Conservation (phyloP, 2,113 vertebrate species). For the Corydoras maculifer region DNA sequence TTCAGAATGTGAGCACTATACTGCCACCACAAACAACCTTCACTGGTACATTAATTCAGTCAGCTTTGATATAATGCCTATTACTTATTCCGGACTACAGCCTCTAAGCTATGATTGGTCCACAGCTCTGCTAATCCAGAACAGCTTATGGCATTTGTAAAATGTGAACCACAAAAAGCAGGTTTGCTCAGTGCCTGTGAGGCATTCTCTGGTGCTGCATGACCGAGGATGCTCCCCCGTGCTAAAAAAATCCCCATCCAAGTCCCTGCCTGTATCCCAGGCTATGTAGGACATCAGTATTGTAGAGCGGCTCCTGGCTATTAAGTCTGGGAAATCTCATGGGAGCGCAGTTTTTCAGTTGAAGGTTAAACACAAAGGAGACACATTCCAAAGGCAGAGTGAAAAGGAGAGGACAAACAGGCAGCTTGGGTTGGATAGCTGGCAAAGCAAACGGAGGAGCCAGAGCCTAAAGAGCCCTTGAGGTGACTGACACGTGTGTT, state of each 20-base stretch:
- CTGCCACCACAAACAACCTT: conserved; percentile 30
- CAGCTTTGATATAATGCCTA: conserved; percentile 49
- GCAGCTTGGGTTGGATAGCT: conserved; percentile 26
- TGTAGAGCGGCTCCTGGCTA: conserved; percentile 24
- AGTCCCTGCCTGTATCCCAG: not conserved
- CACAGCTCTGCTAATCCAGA: conserved; percentile 36
- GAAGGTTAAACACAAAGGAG: conserved; percentile 45
- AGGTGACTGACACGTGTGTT: conserved; percentile 28
- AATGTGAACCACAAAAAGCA: conserved; percentile 44
- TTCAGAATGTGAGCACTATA: conserved; percentile 14
- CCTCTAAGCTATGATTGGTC: conserved; percentile 43
- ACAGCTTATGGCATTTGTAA: conserved; percentile 48
- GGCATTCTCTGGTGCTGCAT: conserved; percentile 6
- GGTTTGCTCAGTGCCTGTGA: conserved; percentile 28
- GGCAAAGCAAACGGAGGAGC: conserved; percentile 1
- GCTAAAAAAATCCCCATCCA: not conserved
- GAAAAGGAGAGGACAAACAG: conserved; percentile 16
- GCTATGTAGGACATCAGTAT: conserved; percentile 4
- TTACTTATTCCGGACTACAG: conserved; percentile 41
- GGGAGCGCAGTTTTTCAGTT: conserved; percentile 25
- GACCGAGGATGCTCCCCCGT: conserved; percentile 19
- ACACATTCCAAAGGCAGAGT: conserved; percentile 7
- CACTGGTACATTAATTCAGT: conserved; percentile 38
- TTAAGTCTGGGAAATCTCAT: conserved; percentile 29
- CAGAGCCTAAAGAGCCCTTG: conserved; percentile 21